Evolutionary conservation across 2,113 vertebrate species (phyloP).

Genomic region (Lutjanus erythropterus): DNA sequence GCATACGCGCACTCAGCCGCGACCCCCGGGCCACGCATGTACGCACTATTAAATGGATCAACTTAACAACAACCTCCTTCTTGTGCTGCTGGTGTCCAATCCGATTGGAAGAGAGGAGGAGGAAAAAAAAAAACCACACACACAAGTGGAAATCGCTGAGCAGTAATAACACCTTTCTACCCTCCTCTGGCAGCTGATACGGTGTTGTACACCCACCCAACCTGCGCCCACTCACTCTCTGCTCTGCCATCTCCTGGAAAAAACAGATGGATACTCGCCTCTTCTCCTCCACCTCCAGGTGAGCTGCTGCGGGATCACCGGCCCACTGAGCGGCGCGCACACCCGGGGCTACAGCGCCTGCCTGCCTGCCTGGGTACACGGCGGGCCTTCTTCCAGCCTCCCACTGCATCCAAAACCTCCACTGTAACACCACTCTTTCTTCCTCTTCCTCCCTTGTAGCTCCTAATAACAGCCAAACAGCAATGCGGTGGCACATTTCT

Average conservation of each 20-base stretch:
- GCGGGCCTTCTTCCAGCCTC: constrained; percentile 33
- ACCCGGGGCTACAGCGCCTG: constrained; percentile 37
- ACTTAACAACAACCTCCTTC: constrained; percentile 4
- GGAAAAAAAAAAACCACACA: background rate
- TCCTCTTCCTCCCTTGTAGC: background rate
- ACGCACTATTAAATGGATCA: constrained; percentile 16
- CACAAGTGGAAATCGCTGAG: constrained; percentile 39
- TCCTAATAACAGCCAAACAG: constrained; percentile 16
- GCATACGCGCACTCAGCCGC: constrained; percentile 14
- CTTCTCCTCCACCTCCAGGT: constrained; percentile 64
- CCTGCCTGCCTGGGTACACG: constrained; percentile 10
- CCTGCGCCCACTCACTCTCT: constrained; percentile 71
- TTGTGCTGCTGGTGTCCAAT: background rate
- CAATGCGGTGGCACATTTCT: constrained; percentile 57
- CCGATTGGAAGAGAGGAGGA: constrained; percentile 1
- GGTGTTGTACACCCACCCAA: constrained; percentile 69
- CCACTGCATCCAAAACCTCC: constrained; percentile 1
- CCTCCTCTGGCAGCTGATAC: constrained; percentile 48
- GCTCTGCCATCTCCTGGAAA: constrained; percentile 63
- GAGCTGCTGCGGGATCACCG: constrained; percentile 54
- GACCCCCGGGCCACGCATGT: constrained; percentile 10
- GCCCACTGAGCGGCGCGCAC: constrained; percentile 49
- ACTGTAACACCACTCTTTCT: background rate
- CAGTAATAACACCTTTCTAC: constrained; percentile 42
- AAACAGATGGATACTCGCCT: constrained; percentile 61